Evolutionary conservation across 2,113 vertebrate genomes (phyloP).

Genomic region (Plecotus auritus): DNA sequence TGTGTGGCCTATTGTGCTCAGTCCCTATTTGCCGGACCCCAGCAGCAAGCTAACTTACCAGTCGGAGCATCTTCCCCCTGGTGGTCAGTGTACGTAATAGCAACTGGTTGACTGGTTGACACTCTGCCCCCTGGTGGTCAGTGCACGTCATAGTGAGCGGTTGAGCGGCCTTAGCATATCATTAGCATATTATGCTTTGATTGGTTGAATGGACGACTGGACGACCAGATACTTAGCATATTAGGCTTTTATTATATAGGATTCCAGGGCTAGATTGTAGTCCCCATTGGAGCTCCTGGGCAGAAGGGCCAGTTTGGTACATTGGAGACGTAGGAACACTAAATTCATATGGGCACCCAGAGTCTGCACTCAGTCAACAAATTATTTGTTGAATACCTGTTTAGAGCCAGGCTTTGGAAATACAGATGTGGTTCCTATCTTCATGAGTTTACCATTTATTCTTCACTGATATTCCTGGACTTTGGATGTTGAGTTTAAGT

Average conservation of each 20-base stretch:
- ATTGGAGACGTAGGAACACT: neutral
- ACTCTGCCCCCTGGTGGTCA: no score
- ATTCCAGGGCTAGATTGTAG: constrained; percentile 11
- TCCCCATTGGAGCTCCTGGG: neutral
- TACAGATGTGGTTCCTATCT: neutral
- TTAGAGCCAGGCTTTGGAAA: constrained; percentile 15
- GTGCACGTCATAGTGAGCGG: no score
- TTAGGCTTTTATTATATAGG: neutral
- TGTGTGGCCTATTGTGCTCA: no score
- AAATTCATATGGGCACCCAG: neutral
- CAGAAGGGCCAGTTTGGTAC: neutral
- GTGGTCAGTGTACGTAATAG: no score
- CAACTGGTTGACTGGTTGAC: no score
- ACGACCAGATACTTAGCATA: no score
- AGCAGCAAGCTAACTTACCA: no score
- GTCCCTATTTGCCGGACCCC: no score
- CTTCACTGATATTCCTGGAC: neutral
- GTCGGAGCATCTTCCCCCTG: no score
- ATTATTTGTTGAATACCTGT: constrained; percentile 8
- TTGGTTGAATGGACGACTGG: no score
- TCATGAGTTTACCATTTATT: neutral
- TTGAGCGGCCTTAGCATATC: no score
- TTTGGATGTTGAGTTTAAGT: constrained; percentile 22
- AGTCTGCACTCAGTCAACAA: neutral
- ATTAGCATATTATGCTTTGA: no score